Evolutionary conservation across 2,797 vertebrate species (phyloP).

Genomic region (Geotrypetes seraphini): DNA sequence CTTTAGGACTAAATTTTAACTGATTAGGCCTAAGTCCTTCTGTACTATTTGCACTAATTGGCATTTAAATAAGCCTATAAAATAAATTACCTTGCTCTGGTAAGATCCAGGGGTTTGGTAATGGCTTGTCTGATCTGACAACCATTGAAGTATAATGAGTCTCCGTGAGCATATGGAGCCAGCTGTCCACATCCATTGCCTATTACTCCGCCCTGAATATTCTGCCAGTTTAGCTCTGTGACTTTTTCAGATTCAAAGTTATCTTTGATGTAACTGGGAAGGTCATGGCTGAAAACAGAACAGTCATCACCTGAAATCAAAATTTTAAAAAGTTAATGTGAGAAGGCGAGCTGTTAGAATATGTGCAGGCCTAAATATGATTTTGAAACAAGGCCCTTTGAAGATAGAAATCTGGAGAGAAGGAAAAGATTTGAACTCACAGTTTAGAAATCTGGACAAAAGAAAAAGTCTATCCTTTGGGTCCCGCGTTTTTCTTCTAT

Average conservation of each 20-base stretch:
- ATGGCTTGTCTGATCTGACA: constrained; percentile 93
- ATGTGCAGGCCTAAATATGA: no score
- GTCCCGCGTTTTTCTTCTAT: no score
- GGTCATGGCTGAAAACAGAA: constrained; percentile 78
- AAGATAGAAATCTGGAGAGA: no score
- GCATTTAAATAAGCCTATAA: no score
- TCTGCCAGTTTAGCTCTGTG: constrained; percentile 89
- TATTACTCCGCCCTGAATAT: constrained; percentile 86
- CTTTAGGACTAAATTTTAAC: no score
- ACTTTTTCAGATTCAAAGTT: constrained; percentile 90
- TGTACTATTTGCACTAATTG: no score
- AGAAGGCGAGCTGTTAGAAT: no score
- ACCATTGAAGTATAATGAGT: constrained; percentile 92
- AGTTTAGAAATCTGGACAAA: no score
- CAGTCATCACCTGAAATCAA: constrained; percentile 82
- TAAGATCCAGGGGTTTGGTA: constrained; percentile 92
- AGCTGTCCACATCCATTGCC: constrained; percentile 94
- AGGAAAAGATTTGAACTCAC: no score
- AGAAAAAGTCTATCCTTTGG: no score
- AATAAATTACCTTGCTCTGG: constrained; percentile 94
- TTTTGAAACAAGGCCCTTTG: no score
- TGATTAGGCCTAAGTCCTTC: no score
- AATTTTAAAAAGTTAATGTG: constrained; percentile 10
- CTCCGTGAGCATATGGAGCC: constrained; percentile 89
- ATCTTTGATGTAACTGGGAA: constrained; percentile 93